Conservation (phyloP, 1,140 invertebrate genomes). For the Ericerus pela region DNA sequence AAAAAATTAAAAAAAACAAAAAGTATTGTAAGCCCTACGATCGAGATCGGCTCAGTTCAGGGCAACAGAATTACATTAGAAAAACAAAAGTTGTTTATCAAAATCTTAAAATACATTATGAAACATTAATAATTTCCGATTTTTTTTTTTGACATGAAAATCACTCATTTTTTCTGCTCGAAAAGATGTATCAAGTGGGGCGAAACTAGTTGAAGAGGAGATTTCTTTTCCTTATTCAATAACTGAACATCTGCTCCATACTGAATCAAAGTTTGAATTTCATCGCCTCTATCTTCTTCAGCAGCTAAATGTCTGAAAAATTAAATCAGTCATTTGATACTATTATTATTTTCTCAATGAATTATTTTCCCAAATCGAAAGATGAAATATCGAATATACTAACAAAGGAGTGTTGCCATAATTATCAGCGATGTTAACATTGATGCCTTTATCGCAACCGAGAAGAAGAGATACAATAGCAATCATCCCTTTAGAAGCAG, state of each 20-base stretch:
- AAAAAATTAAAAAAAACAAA: too few relatives aligned
- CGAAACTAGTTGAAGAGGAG: constrained; percentile 45
- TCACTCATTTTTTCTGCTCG: too few relatives aligned
- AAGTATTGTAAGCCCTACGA: too few relatives aligned
- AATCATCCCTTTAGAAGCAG: constrained; percentile 61
- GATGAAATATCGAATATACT: constrained; percentile 23
- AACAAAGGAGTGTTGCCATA: constrained; percentile 56
- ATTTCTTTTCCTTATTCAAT: constrained; percentile 54
- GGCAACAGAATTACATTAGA: too few relatives aligned
- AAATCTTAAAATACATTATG: too few relatives aligned
- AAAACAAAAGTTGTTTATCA: too few relatives aligned
- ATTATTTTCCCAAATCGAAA: background rate
- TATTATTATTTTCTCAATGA: constrained; percentile 8
- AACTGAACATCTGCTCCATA: constrained; percentile 46
- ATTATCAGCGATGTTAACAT: constrained; percentile 39
- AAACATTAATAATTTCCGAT: too few relatives aligned
- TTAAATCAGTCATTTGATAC: constrained; percentile 12
- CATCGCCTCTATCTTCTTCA: constrained; percentile 60
- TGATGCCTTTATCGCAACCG: constrained; percentile 34
- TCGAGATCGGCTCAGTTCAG: too few relatives aligned
- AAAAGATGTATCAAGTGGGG: too few relatives aligned
- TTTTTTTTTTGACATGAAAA: too few relatives aligned
- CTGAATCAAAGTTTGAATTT: constrained; percentile 47
- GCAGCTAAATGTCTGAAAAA: constrained; percentile 59
- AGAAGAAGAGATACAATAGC: constrained; percentile 54